Conservation (phyloP, 2,113 vertebrate species). For the Triplophysa tibetana region DNA sequence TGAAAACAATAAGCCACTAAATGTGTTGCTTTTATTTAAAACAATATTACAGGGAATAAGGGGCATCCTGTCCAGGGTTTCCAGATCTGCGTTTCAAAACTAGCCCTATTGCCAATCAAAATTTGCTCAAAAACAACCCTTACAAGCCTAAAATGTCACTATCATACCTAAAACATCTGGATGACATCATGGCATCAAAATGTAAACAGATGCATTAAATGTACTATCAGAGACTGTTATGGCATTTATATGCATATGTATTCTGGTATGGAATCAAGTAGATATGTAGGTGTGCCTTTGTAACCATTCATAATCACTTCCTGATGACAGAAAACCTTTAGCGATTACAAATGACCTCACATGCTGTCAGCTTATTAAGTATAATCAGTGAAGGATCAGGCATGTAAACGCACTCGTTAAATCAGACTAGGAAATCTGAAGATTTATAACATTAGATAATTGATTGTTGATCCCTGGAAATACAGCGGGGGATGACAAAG, state of each 20-base stretch:
- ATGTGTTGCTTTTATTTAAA: no score
- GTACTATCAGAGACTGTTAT: background rate
- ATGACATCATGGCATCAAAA: background rate
- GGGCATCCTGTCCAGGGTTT: no score
- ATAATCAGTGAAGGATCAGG: background rate
- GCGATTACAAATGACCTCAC: background rate
- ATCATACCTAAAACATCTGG: no score
- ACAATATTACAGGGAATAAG: no score
- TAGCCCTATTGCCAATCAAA: no score
- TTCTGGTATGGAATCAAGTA: background rate
- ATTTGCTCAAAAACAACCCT: no score
- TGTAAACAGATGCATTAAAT: background rate
- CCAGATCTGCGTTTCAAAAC: no score
- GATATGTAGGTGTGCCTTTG: background rate
- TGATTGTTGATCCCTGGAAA: constrained; percentile 8
- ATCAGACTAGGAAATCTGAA: background rate
- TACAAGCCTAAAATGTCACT: no score
- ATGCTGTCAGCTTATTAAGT: background rate
- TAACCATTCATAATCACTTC: background rate
- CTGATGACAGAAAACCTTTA: background rate
- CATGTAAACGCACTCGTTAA: constrained; percentile 7
- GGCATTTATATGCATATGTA: background rate
- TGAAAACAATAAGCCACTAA: no score
- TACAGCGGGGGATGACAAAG: constrained; percentile 1
- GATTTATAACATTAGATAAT: background rate